Base-by-base conservation (phyloP, 1,140 invertebrate genomes). In the Drosophila neocordata region DNA sequence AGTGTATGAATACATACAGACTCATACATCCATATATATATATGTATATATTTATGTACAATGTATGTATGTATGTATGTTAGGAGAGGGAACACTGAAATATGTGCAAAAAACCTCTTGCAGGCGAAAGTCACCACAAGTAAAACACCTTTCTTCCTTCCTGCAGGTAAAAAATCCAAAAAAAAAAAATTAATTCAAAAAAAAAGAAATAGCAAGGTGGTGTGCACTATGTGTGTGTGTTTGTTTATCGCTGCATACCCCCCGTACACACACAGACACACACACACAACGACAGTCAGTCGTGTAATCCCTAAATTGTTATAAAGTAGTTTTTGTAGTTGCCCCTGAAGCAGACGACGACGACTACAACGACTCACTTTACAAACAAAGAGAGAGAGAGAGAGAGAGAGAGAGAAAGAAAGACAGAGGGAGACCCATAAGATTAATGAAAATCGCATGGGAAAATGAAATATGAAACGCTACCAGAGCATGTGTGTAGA, bases 381-480 rank as follows among this genome's bases (percentile, higher is more conserved):
- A 69, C 70, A 70, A 37, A 38, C 38, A 38, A 4, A 60, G 4
- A 63, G 34, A 61, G 20, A 65, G 31, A 68, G 3, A 62, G 34
- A 57, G 11, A 41, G 37, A 13, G 31, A 64, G 18, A 62, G n/a
- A n/a, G n/a, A n/a, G n/a, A n/a, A n/a, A n/a, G n/a, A n/a, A n/a
- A n/a, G 13, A 73, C 31, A 62, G 35, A 63, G 38, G 35, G 55
- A 61, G 24, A 52, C 12, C 57, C 55, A 69, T 20, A 74, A 82
- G 79, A 82, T 81, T 81, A 77, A 82, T 82, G 79, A 68, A 77
- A 82, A 82, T 82, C 79, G 79, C 79, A 65, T 82, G 79, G 79
- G 74, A 82, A 82, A 82, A 74, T 82, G 73, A 82, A 82, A 82
- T 82, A 82, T 82, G 79, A 77, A 70, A 77, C 70, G 56, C 70